phyloP scores from a whole-genome alignment of 2,888 invertebrate genomes.

The Hipparchia semele region DNA sequence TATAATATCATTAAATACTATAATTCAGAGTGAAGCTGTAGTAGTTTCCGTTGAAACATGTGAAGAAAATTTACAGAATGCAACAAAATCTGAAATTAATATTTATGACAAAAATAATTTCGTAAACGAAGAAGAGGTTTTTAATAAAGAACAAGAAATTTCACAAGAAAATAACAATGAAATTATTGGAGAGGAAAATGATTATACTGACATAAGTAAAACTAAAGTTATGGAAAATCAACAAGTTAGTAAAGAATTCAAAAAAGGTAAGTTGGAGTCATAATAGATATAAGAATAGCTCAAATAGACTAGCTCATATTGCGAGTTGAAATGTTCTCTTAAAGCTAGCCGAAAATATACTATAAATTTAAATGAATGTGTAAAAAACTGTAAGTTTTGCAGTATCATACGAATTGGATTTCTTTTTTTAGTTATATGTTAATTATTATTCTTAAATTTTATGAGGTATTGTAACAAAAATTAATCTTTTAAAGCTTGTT shows the following conservation, averaged over 20 bases:
- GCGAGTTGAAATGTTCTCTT: no score
- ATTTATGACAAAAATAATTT: background rate
- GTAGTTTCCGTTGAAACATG: no score
- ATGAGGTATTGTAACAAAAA: no score
- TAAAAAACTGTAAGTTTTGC: no score
- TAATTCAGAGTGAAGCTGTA: background rate
- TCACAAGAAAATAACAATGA: background rate
- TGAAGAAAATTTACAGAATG: background rate
- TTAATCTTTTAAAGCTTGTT: background rate
- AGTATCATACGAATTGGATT: no score
- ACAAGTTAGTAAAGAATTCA: background rate
- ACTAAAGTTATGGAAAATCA: background rate
- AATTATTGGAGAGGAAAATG: background rate
- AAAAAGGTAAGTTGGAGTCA: background rate
- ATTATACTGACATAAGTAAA: background rate
- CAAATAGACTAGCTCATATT: no score
- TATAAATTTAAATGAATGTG: no score
- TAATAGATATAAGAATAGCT: background rate
- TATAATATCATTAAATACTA: background rate
- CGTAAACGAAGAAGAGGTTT: background rate
- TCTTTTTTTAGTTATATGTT: no score
- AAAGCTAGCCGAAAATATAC: no score
- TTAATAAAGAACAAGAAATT: background rate
- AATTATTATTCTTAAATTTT: no score
- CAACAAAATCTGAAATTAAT: background rate